These are phyloP conservation scores for Scatophagus argus DNA, from an alignment of 2,113 vertebrate genomes.

Conservation along the genomic window DNA sequence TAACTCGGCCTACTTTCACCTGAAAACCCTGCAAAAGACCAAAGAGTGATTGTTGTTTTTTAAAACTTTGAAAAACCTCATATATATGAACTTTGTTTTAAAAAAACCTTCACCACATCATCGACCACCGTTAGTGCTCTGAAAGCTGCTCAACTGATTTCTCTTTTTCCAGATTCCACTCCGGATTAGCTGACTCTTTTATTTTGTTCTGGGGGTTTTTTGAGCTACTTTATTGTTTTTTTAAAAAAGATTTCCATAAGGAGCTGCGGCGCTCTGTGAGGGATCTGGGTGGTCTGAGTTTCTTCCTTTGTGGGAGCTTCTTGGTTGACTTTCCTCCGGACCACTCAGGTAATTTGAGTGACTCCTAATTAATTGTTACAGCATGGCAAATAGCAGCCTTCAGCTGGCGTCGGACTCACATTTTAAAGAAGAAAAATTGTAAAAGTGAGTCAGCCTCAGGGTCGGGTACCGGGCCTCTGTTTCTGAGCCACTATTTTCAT, in stretches of 20 bases:
- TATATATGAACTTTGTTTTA: not conserved
- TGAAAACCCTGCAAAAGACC: not conserved
- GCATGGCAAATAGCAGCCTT: slow-evolving; percentile 52
- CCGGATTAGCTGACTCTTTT: not conserved
- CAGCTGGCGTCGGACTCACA: slow-evolving; percentile 47
- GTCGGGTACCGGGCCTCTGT: slow-evolving; percentile 44
- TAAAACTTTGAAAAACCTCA: not conserved
- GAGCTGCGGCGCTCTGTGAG: slow-evolving; percentile 15
- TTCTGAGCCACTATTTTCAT: slow-evolving; percentile 63
- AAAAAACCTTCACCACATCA: not conserved
- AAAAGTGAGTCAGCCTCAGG: slow-evolving; percentile 28
- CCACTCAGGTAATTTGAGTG: slow-evolving; percentile 62
- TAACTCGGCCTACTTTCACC: not conserved
- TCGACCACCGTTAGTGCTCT: not conserved
- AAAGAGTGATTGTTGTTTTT: not conserved
- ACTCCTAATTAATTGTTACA: slow-evolving; percentile 73
- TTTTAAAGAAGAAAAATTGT: slow-evolving; percentile 46
- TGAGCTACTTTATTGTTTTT: slow-evolving; percentile 22
- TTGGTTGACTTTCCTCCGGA: slow-evolving; percentile 43
- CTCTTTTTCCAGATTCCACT: not conserved
- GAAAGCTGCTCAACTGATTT: not conserved
- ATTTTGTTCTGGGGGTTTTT: not conserved
- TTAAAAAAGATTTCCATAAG: slow-evolving; percentile 17
- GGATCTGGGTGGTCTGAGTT: slow-evolving; percentile 64
- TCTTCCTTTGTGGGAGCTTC: slow-evolving; percentile 36